Base-by-base conservation (phyloP, 35 echinoderm and acorn worm species). In the Heliocidaris tuberculata region DNA sequence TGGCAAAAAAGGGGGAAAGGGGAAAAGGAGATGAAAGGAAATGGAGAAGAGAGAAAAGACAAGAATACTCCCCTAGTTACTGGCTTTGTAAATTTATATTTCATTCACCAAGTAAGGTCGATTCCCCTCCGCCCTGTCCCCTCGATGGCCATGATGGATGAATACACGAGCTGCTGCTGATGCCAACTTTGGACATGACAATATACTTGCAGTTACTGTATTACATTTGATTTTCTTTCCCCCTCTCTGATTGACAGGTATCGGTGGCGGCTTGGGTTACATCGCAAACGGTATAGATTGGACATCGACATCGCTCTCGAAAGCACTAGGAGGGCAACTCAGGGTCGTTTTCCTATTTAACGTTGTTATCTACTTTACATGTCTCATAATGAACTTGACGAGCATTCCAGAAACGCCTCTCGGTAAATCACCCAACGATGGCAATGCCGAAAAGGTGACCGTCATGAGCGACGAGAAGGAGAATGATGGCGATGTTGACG, bases 201-300 rank as follows among this genome's bases (percentile, higher is more conserved):
- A 42, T 13, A 52, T 52, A 13, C 12, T 52, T 52, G 50, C 50
- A 52, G 50, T 52, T 52, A 52, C 50, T 52, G 6, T 52, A 10
- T 42, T 42, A 42, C n/a, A n/a, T n/a, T n/a, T n/a, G n/a, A 42
- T 42, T 42, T 42, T n/a, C n/a, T n/a, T 42, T 42, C 3, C 35
- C 35, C 35, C 35, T 0, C 35, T 93, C 50, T 59, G 6, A 32
- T 49, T 93, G 9, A 49, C 91, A 98, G 97, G 97, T 95, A 47
- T 98, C 35, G 97, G 97, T 48, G 96, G 96, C 4, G 97, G 96
- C 6, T 47, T 94, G 32, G 97, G 97, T 65, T 98, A 98, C 60
- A 90, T 97, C 19, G 50, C 96, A 30, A 97, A 96, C 86, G 95
- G 97, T 56, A 96, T 98, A 13, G 93, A 98, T 61, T 98, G 97